phyloP scores from a whole-genome alignment of 2,888 invertebrate species.

The Conomelus anceps region DNA sequence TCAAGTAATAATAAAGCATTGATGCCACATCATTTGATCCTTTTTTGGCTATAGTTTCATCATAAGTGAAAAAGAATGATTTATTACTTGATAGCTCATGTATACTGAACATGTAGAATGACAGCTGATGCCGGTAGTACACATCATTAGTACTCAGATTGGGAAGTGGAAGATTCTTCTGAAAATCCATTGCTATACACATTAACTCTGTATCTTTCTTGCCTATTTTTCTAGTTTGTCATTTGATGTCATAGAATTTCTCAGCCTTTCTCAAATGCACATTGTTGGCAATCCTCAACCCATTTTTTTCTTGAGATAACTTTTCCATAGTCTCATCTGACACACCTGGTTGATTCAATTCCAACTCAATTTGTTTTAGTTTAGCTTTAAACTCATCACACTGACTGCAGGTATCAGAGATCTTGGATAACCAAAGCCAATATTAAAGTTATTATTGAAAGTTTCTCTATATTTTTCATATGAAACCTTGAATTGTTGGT shows the following conservation, averaged over 20 bases:
- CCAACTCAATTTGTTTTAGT: constrained; percentile 3
- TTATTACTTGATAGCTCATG: constrained; percentile 22
- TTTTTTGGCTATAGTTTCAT: constrained; percentile 32
- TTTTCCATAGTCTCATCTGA: constrained; percentile 11
- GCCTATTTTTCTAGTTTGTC: constrained; percentile 4
- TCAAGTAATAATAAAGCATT: constrained; percentile 29
- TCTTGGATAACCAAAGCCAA: constrained; percentile 21
- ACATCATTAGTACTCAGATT: constrained; percentile 27
- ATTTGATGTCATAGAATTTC: constrained; percentile 21
- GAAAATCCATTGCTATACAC: constrained; percentile 25
- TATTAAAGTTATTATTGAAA: constrained; percentile 21
- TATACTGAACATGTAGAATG: constrained; percentile 24
- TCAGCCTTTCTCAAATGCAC: constrained; percentile 24
- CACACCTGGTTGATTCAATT: neutral
- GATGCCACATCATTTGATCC: constrained; percentile 28
- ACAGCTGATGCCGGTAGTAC: constrained; percentile 23
- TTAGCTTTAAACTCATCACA: constrained; percentile 20
- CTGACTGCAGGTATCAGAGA: constrained; percentile 18
- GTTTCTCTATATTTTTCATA: constrained; percentile 17
- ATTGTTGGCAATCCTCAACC: constrained; percentile 12
- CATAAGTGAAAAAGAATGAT: constrained; percentile 30
- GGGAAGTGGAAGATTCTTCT: constrained; percentile 25
- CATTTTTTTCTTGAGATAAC: constrained; percentile 10
- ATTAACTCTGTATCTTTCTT: constrained; percentile 18
- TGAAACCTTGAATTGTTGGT: constrained; percentile 13